phyloP scores from a whole-genome alignment of 2,113 vertebrate species.

The Trogon melanurus region DNA sequence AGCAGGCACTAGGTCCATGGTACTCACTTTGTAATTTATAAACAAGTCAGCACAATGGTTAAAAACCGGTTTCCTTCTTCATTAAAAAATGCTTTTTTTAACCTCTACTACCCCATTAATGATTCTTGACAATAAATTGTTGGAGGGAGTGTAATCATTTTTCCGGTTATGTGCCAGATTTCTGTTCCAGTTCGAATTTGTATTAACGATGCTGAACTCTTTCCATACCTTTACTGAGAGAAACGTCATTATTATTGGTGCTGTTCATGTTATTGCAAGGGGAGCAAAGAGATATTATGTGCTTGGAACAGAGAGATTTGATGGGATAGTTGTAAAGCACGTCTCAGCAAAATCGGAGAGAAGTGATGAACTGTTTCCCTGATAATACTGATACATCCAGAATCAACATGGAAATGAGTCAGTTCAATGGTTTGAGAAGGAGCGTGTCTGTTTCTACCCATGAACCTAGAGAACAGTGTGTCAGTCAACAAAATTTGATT shows the following conservation, averaged over 20 bases:
- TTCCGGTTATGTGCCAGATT: not conserved
- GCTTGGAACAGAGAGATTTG: not conserved
- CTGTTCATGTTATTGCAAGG: not conserved
- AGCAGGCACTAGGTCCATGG: not conserved
- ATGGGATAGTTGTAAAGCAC: not conserved
- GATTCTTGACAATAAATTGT: not conserved
- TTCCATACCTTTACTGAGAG: not conserved
- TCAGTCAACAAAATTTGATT: not conserved
- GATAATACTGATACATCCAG: conserved; percentile 21
- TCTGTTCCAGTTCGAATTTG: not conserved
- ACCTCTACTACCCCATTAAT: not conserved
- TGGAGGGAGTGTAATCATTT: not conserved
- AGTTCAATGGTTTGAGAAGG: conserved; percentile 40
- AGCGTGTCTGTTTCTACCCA: not conserved
- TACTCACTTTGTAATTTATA: not conserved
- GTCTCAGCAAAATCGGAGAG: conserved; percentile 13
- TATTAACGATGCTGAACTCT: not conserved
- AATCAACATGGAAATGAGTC: conserved; percentile 30
- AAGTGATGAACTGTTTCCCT: conserved; percentile 27
- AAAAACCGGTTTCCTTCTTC: not conserved
- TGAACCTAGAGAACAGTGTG: not conserved
- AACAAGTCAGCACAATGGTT: not conserved
- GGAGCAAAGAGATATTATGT: not conserved
- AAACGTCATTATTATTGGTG: not conserved
- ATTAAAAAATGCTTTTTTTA: not conserved